These are phyloP conservation scores for Acrocephalus arundinaceus DNA, from an alignment of 2,113 vertebrate species.

Conservation along the genomic window DNA sequence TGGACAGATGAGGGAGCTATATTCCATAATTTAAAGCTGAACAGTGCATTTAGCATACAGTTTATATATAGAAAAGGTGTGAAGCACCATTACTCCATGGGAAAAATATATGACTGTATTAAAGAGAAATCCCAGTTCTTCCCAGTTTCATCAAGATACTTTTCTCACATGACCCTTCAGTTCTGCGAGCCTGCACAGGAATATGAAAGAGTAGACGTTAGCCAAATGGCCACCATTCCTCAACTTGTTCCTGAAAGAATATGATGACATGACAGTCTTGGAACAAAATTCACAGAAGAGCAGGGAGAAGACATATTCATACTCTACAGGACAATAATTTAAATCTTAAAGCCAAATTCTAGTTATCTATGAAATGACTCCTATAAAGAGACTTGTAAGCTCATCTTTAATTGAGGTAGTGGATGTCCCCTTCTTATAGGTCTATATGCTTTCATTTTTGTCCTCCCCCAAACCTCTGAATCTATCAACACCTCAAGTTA, in stretches of 20 bases:
- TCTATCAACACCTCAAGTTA: neutral
- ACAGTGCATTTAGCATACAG: neutral
- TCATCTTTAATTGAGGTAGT: neutral
- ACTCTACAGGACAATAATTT: neutral
- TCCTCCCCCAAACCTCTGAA: neutral
- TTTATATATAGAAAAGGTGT: constrained; percentile 12
- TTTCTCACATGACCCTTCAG: neutral
- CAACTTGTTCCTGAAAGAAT: neutral
- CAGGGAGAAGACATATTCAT: neutral
- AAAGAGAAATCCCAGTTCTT: neutral
- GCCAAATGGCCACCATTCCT: neutral
- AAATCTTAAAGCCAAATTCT: neutral
- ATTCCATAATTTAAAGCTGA: constrained; percentile 18
- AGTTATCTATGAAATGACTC: neutral
- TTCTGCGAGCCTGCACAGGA: neutral
- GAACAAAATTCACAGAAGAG: neutral
- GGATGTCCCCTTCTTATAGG: neutral
- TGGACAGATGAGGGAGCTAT: constrained; percentile 58
- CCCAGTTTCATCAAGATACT: neutral
- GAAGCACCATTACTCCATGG: neutral
- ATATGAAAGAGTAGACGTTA: neutral
- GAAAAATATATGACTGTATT: neutral
- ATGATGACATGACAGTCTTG: rapidly evolving
- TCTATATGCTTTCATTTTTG: neutral
- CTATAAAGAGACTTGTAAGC: neutral